Evolutionary conservation across 2,888 invertebrate species (phyloP).

Genomic region (Agrochola lota): DNA sequence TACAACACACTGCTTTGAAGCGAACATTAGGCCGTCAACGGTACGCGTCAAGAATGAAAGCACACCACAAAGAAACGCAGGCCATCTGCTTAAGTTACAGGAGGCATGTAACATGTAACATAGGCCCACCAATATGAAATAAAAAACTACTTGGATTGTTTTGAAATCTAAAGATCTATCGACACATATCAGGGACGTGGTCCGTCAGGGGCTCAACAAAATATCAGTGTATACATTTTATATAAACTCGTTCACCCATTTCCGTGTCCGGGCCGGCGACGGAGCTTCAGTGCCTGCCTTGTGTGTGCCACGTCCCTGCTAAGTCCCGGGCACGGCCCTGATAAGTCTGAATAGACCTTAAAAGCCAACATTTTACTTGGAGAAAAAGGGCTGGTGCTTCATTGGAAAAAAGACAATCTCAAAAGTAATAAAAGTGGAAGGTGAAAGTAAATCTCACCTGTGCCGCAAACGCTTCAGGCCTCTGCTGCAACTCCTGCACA

Average conservation of each 20-base stretch:
- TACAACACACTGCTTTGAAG: not conserved
- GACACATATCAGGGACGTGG: not conserved
- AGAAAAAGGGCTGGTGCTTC: not conserved
- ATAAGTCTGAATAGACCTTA: not conserved
- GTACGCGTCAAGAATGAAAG: not conserved
- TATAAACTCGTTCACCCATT: not conserved
- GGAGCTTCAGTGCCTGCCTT: not conserved
- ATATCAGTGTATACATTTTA: not conserved
- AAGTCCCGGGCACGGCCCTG: too few relatives aligned
- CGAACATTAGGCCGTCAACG: not conserved
- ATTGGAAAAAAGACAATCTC: not conserved
- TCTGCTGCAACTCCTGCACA: slow-evolving; percentile 79
- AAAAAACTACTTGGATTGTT: not conserved
- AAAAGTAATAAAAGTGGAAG: not conserved
- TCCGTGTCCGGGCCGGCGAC: not conserved
- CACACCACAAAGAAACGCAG: not conserved
- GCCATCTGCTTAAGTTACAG: not conserved
- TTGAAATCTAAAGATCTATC: not conserved
- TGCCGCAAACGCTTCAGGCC: slow-evolving; percentile 78
- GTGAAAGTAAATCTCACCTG: slow-evolving; percentile 68
- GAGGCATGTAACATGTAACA: not conserved
- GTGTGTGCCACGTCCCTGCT: not conserved
- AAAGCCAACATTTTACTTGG: not conserved
- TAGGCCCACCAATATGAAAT: not conserved
- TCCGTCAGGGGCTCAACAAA: not conserved